Conservation (phyloP, 2,797 vertebrate genomes). For the Todus mexicanus region DNA sequence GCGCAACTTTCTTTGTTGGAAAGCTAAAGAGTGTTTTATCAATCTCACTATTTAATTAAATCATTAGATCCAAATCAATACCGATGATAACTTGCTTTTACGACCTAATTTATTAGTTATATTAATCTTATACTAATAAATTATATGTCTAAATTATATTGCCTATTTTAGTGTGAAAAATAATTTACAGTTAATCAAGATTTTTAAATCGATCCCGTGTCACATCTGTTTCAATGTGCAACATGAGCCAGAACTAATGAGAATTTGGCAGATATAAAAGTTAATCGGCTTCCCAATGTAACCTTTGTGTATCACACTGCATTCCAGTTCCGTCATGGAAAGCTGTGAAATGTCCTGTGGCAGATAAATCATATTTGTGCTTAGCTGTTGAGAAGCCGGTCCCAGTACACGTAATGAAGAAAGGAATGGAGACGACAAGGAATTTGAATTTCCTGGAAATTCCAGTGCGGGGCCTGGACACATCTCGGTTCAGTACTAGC, state of each 20-base stretch:
- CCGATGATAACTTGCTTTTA: neutral
- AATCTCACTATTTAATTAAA: neutral
- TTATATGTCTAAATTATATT: neutral
- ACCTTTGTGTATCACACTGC: neutral
- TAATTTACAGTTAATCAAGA: neutral
- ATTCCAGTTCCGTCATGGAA: neutral
- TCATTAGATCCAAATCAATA: neutral
- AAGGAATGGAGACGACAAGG: neutral
- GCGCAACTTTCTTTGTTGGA: neutral
- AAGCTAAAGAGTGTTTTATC: neutral
- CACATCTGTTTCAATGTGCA: neutral
- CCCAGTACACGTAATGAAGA: neutral
- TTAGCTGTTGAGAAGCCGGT: neutral
- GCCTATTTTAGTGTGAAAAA: neutral
- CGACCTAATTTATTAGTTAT: neutral
- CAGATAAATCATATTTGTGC: neutral
- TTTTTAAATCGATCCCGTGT: neutral
- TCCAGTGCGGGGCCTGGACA: neutral
- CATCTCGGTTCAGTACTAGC: neutral
- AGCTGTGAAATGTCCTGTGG: neutral
- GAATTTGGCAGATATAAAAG: neutral
- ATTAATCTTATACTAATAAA: too few relatives aligned
- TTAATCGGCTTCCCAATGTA: neutral
- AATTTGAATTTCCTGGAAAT: neutral
- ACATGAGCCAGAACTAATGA: neutral